Evolutionary conservation across 2,113 vertebrate genomes (phyloP).

Genomic region (Cyanoliseus patagonus): DNA sequence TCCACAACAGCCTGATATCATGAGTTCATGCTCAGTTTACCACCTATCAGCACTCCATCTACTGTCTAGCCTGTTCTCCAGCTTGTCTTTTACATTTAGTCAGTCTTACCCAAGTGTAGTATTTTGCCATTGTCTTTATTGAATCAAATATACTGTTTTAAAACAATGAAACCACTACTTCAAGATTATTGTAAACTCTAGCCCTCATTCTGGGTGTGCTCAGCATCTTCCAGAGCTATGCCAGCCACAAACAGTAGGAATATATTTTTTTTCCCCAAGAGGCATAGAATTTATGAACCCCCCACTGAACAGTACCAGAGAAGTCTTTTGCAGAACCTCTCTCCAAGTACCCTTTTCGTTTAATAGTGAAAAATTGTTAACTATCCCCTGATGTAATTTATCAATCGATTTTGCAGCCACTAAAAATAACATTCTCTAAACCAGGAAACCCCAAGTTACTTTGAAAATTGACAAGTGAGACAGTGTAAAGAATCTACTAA

Average conservation of each 20-base stretch:
- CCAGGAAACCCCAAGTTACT: not conserved
- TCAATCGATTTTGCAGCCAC: not conserved
- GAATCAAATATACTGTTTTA: not conserved
- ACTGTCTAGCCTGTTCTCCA: not conserved
- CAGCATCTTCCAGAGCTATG: not conserved
- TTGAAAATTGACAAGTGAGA: not conserved
- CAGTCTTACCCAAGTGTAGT: not conserved
- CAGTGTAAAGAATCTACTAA: not conserved
- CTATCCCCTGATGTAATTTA: not conserved
- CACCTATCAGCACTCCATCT: not conserved
- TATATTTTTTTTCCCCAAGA: not conserved
- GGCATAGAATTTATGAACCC: not conserved
- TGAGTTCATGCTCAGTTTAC: not conserved
- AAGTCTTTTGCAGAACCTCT: not conserved
- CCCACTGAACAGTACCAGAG: not conserved
- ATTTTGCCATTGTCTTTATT: not conserved
- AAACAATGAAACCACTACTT: not conserved
- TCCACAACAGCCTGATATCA: not conserved
- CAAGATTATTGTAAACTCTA: not conserved
- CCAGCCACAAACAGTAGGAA: not conserved
- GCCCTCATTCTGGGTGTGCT: not conserved
- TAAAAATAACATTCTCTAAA: not conserved
- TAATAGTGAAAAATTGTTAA: not conserved
- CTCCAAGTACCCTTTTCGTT: not conserved
- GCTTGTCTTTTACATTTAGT: not conserved